Evolutionary conservation across 2,888 invertebrate species (phyloP).

Genomic region (Lasius platythorax): DNA sequence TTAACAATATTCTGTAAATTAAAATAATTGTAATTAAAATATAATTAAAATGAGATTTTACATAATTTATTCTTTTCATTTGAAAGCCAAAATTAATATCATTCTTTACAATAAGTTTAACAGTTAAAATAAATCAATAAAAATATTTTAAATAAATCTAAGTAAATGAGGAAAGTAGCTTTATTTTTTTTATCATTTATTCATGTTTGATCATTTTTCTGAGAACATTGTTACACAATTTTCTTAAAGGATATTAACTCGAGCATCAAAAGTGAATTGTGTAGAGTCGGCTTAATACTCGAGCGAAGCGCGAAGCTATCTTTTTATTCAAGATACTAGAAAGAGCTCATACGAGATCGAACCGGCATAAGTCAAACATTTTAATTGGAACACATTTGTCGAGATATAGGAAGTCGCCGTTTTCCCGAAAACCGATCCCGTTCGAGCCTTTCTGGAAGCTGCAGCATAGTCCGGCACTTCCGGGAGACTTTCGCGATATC

Average conservation of each 20-base stretch:
- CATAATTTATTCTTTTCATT: background rate
- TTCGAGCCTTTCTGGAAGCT: slow-evolving; percentile 15
- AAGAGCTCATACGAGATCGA: slow-evolving; percentile 7
- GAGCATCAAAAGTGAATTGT: slow-evolving; percentile 9
- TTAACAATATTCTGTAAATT: background rate
- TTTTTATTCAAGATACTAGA: slow-evolving; percentile 23
- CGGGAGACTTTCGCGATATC: slow-evolving; percentile 47
- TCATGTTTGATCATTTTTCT: background rate
- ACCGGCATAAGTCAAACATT: slow-evolving; percentile 20
- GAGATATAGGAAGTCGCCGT: slow-evolving; percentile 3
- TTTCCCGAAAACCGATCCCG: slow-evolving; percentile 29
- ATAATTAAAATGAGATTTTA: background rate
- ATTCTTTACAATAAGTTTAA: background rate
- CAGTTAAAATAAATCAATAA: background rate
- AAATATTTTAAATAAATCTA: background rate
- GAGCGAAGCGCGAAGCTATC: background rate
- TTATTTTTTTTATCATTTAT: background rate
- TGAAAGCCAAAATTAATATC: background rate
- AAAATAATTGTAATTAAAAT: slow-evolving; percentile 10
- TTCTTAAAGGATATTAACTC: background rate
- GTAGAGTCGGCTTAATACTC: slow-evolving; percentile 19
- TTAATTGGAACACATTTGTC: slow-evolving; percentile 40
- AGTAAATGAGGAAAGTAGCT: background rate
- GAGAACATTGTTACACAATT: background rate
- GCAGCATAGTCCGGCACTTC: slow-evolving; percentile 33